Percentiles rank a stretch among this genome's conserved stretches.
These are phyloP conservation scores for Eueides isabella DNA, from an alignment of 1,140 invertebrate genomes.

Conservation along the genomic window DNA sequence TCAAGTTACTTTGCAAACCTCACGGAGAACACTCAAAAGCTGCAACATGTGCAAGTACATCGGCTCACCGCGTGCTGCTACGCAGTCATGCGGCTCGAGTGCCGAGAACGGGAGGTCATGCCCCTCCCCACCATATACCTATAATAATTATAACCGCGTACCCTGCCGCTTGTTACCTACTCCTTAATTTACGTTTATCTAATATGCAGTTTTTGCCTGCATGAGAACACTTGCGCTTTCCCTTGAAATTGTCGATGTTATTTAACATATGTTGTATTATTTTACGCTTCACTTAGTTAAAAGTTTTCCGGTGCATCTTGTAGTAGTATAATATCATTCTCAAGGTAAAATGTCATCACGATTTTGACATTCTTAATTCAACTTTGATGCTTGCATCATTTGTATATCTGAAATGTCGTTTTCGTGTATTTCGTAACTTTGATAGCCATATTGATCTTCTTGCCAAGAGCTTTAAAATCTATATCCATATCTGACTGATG, in stretches of 20 bases:
- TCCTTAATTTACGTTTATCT: constrained; percentile 59
- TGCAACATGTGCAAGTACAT: constrained; percentile 41
- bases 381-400: constrained; percentile 55
- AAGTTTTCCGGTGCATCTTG: constrained; percentile 58
- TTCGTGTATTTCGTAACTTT: constrained; percentile 15
- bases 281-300: constrained; percentile 57
- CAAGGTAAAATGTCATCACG: constrained; percentile 64
- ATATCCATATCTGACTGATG: too few relatives aligned
- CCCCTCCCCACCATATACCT: constrained; percentile 41
- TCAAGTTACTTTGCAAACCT: constrained; percentile 32
- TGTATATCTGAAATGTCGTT: constrained; percentile 61
- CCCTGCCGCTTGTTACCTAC: constrained; percentile 40
- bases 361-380: constrained; percentile 76
- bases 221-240: constrained; percentile 75
- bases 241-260: constrained; percentile 63
- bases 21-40: constrained; percentile 36
- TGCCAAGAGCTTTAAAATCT: background rate
- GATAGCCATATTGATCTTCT: background rate
- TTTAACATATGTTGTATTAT: constrained; percentile 71
- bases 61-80: constrained; percentile 34
- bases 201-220: constrained; percentile 59
- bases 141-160: constrained; percentile 45
- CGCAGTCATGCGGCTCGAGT: constrained; percentile 40
- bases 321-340: constrained; percentile 39
- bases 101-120: constrained; percentile 44